Evolutionary conservation across 2,113 vertebrate species (phyloP).

Genomic region (Xiphophorus couchianus): DNA sequence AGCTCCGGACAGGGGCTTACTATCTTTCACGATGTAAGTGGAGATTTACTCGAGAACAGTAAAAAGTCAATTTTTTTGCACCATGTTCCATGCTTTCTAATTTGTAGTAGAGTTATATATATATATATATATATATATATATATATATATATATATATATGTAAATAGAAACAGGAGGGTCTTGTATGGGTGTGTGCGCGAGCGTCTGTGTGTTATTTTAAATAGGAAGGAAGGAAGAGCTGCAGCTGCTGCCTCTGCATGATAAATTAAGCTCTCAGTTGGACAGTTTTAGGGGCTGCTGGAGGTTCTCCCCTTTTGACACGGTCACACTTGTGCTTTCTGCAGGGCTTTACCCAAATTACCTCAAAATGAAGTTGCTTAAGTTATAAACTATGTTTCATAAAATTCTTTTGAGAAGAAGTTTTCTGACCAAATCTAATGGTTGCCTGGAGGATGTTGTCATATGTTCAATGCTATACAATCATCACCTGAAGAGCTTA

Average conservation of each 20-base stretch:
- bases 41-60: background rate
- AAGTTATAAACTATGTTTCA: background rate
- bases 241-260: constrained; percentile 76
- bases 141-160: too few species aligned
- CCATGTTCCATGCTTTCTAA: background rate
- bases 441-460: background rate
- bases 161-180: background rate
- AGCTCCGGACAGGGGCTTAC: constrained; percentile 74
- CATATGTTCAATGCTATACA: background rate
- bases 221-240: constrained; percentile 42
- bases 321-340: background rate
- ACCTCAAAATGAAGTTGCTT: background rate
- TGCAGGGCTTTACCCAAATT: background rate
- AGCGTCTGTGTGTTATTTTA: background rate
- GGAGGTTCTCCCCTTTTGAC: constrained; percentile 34
- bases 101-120: accelerated
- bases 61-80: background rate
- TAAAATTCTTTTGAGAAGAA: background rate
- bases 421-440: background rate
- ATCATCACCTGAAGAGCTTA: background rate
- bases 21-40: constrained; percentile 84
- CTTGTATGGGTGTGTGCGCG: too few species aligned
- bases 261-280: constrained; percentile 68
- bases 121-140: too few species aligned
- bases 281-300: constrained; percentile 57